Percentiles rank a stretch among this genome's conserved stretches.
Conservation (phyloP, 1,140 invertebrate genomes). For the Panagrolaimus sp. region DNA sequence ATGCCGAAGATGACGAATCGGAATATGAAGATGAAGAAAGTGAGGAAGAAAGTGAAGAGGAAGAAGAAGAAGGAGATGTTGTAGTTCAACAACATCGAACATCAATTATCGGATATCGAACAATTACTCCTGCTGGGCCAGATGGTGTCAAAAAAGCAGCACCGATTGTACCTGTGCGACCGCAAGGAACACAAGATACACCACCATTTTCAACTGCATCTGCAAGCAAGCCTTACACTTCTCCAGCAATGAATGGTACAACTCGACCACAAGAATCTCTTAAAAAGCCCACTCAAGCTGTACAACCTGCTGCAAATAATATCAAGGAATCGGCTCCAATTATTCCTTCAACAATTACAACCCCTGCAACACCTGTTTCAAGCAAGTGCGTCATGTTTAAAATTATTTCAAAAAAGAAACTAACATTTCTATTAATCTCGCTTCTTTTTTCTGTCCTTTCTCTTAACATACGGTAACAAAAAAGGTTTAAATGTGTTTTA, state of each 20-base stretch:
- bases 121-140: slow-evolving; percentile 22
- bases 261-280: neutral
- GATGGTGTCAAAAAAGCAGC: slow-evolving; percentile 41
- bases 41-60: slow-evolving; percentile 46
- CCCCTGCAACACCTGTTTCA: neutral
- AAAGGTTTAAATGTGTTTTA: neutral
- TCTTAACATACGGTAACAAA: slow-evolving; percentile 5
- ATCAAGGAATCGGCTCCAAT: neutral
- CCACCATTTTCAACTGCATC: neutral
- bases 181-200: slow-evolving; percentile 21
- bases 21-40: slow-evolving; percentile 35
- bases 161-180: slow-evolving; percentile 41
- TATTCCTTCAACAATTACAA: neutral
- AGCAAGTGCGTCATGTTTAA: neutral
- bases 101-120: slow-evolving; percentile 46
- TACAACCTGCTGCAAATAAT: neutral
- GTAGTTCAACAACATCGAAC: slow-evolving; percentile 33
- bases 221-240: slow-evolving; percentile 11
- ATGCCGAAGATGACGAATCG: slow-evolving; percentile 19
- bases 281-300: neutral
- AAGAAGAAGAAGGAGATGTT: slow-evolving; percentile 48
- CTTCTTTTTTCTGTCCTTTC: slow-evolving; percentile 12
- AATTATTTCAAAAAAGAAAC: no score
- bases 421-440: neutral
- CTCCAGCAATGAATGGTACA: slow-evolving; percentile 16